These are phyloP conservation scores for Glareola pratincola DNA, from an alignment of 2,113 vertebrate species.

Conservation along the genomic window DNA sequence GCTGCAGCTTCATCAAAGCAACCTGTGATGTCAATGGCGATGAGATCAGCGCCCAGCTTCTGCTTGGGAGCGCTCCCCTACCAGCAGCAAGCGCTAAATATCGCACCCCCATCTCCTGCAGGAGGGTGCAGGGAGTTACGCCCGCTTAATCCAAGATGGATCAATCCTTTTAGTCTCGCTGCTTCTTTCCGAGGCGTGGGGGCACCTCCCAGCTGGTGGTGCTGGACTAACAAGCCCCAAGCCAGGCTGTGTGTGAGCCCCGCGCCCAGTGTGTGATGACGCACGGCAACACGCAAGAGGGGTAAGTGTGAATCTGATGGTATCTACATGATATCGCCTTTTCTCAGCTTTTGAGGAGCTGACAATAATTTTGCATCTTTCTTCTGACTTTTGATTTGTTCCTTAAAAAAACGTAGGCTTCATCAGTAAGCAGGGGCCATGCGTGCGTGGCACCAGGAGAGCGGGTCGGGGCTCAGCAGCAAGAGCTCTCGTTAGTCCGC, in stretches of 20 bases:
- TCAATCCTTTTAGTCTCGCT: not conserved
- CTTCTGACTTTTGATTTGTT: not conserved
- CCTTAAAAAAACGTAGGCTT: not conserved
- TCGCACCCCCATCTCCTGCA: not conserved
- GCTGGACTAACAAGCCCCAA: not conserved
- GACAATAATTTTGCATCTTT: not conserved
- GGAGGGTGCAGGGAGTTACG: not conserved
- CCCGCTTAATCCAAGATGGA: not conserved
- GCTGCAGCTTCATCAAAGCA: not conserved
- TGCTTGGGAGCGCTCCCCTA: not conserved
- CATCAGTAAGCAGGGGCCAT: no score
- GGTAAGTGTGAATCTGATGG: no score
- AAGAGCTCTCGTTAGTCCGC: not conserved
- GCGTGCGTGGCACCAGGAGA: not conserved
- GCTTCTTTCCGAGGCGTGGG: fast-evolving
- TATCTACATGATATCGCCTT: fast-evolving
- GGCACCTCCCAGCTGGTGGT: not conserved
- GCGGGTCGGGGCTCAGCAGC: not conserved
- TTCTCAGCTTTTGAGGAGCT: not conserved
- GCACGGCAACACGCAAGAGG: not conserved
- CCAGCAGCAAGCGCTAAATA: not conserved
- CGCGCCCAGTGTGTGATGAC: fast-evolving
- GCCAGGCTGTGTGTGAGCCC: not conserved
- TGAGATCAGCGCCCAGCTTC: not conserved
- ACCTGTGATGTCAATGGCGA: fast-evolving